phyloP scores from a whole-genome alignment of 2,797 vertebrate species.

The Borostomias antarcticus region DNA sequence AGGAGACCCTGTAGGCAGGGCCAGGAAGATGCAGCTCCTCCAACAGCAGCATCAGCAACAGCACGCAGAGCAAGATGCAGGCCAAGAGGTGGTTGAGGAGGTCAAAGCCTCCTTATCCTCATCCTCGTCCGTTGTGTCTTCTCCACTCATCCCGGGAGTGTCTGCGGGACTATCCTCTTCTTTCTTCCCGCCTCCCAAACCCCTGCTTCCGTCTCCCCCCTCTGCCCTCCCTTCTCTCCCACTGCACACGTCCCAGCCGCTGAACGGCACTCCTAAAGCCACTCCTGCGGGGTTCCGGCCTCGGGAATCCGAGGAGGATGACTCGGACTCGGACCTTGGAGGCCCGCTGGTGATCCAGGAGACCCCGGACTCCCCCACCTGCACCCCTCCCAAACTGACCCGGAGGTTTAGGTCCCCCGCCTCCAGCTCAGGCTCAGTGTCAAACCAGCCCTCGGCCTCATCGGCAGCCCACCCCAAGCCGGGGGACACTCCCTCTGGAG shows the following conservation, averaged over 20 bases:
- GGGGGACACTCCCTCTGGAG: conserved; percentile 72
- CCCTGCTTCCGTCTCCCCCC: conserved; percentile 63
- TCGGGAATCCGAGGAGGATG: conserved; percentile 69
- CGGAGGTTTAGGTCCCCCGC: conserved; percentile 68
- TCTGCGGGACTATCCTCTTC: conserved; percentile 66
- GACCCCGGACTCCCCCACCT: conserved; percentile 71
- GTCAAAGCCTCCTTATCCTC: conserved; percentile 66
- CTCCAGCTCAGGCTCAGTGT: conserved; percentile 65
- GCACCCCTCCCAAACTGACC: conserved; percentile 73
- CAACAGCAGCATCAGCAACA: conserved; percentile 80
- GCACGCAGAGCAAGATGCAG: conserved; percentile 49
- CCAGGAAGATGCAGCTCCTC: conserved; percentile 79
- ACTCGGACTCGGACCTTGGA: conserved; percentile 70
- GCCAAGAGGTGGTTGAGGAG: conserved; percentile 67
- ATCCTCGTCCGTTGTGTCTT: conserved; percentile 55
- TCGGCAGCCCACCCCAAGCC: conserved; percentile 71
- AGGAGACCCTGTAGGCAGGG: conserved; percentile 77
- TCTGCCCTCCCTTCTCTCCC: conserved; percentile 68
- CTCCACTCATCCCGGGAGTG: conserved; percentile 61
- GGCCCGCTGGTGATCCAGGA: conserved; percentile 76
- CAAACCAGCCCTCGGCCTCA: conserved; percentile 48
- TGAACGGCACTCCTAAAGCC: conserved; percentile 73
- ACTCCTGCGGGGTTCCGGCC: conserved; percentile 59
- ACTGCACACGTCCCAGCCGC: conserved; percentile 72
- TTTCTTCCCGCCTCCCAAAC: conserved; percentile 77